Percentiles rank a stretch among this genome's conserved stretches.
These are phyloP conservation scores for Malacoraja senta DNA, from an alignment of 2,797 vertebrate genomes.

Conservation along the genomic window DNA sequence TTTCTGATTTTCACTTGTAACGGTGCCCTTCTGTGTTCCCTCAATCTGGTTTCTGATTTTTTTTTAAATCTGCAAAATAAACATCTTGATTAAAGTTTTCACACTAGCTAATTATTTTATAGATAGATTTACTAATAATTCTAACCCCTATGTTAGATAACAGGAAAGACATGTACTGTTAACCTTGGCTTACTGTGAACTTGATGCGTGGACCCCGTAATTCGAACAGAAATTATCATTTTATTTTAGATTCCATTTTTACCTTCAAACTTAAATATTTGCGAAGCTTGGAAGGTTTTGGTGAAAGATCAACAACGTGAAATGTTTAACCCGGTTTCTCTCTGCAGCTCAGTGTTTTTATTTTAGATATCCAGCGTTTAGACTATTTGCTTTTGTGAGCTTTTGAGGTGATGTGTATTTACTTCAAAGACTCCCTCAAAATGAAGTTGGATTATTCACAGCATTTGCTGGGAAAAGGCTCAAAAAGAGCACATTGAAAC, in stretches of 20 bases:
- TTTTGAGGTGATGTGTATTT: too few relatives aligned
- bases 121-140: neutral
- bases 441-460: neutral
- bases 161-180: neutral
- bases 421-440: neutral
- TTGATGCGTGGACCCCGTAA: neutral
- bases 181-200: neutral
- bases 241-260: neutral
- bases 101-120: neutral
- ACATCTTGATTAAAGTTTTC: neutral
- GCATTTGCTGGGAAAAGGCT: too few relatives aligned
- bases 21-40: neutral
- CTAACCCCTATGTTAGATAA: neutral
- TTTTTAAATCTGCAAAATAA: neutral
- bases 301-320: too few relatives aligned
- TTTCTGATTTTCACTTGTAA: neutral
- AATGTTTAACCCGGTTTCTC: too few relatives aligned
- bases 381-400: too few relatives aligned
- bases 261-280: neutral
- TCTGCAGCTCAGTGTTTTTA: too few relatives aligned
- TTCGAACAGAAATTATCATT: neutral
- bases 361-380: neutral
- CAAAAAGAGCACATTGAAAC: neutral
- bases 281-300: neutral
- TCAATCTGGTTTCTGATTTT: neutral